Evolutionary conservation across 2,113 vertebrate genomes (phyloP).

Genomic region (Spermophilus dauricus): DNA sequence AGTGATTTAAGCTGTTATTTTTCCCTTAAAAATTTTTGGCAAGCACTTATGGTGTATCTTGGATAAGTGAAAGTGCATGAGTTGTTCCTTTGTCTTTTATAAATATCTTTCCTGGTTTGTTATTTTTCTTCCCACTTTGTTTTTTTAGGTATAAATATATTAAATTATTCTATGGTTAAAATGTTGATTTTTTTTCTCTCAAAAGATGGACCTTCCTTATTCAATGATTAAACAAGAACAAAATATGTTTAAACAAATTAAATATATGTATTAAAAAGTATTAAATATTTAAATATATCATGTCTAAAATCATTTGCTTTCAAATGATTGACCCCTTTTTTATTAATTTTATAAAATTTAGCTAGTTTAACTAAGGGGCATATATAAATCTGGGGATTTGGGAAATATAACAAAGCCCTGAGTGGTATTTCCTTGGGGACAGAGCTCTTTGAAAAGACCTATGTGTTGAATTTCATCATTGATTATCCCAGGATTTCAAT

Average conservation of each 20-base stretch:
- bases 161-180: background rate
- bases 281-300: background rate
- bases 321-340: background rate
- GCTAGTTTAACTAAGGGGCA: background rate
- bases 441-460: background rate
- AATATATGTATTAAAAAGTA: background rate
- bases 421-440: background rate
- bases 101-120: background rate
- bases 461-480: background rate
- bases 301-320: background rate
- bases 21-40: background rate
- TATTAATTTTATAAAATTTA: background rate
- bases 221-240: background rate
- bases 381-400: background rate
- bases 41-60: background rate
- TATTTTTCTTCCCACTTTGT: background rate
- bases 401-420: background rate
- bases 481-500: background rate
- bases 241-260: background rate
- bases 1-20: constrained; percentile 3
- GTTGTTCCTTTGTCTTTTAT: background rate
- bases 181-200: background rate
- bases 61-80: background rate
- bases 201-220: background rate
- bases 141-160: background rate